phyloP scores from a whole-genome alignment of 2,797 vertebrate genomes.

The Scolopax rusticola region DNA sequence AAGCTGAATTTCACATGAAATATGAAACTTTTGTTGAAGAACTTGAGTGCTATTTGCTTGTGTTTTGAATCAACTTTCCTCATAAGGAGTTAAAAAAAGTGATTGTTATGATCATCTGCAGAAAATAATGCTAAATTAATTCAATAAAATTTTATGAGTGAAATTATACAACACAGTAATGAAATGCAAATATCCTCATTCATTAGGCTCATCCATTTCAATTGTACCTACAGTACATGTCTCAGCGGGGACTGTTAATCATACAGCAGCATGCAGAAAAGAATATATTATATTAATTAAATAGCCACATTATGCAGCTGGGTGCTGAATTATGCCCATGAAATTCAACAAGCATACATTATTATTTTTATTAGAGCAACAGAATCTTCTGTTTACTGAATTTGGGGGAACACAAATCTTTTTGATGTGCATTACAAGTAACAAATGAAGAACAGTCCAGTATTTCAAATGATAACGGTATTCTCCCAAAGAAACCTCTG shows the following conservation, averaged over 20 bases:
- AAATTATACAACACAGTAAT: conserved; percentile 71
- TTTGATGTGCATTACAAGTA: conserved; percentile 39
- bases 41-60: not conserved
- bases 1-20: not conserved
- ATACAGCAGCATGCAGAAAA: conserved; percentile 64
- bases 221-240: conserved; percentile 66
- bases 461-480: not conserved
- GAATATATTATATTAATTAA: conserved; percentile 75
- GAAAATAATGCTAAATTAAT: conserved; percentile 72
- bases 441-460: not conserved
- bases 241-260: conserved; percentile 72
- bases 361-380: conserved; percentile 62
- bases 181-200: conserved; percentile 77
- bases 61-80: conserved; percentile 22
- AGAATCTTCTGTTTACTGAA: conserved; percentile 37
- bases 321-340: conserved; percentile 62
- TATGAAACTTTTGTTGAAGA: not conserved
- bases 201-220: conserved; percentile 77
- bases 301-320: conserved; percentile 55
- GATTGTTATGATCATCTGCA: conserved; percentile 58
- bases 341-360: conserved; percentile 38
- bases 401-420: conserved; percentile 7
- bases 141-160: conserved; percentile 70
- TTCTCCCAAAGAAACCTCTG: not conserved
- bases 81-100: not conserved